These are phyloP conservation scores for Spea hammondii DNA, from an alignment of 2,797 vertebrate species.

Conservation along the genomic window DNA sequence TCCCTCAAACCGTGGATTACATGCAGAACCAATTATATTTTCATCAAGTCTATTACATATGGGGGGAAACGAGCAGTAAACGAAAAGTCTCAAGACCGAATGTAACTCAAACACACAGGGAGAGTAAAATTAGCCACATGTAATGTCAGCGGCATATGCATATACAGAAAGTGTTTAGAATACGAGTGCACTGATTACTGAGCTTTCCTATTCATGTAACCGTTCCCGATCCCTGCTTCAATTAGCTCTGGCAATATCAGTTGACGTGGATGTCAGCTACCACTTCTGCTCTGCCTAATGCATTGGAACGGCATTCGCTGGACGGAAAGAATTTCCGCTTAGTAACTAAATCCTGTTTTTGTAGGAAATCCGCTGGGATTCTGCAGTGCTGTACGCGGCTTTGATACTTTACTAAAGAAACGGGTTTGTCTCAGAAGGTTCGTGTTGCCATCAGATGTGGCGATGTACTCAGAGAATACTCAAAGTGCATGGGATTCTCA, in stretches of 20 bases:
- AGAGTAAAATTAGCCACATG: not conserved
- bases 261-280: slow-evolving; percentile 15
- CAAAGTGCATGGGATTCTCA: no score
- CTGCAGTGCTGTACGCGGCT: not conserved
- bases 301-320: not conserved
- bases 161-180: slow-evolving; percentile 52
- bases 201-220: not conserved
- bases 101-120: slow-evolving; percentile 14
- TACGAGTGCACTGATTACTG: not conserved
- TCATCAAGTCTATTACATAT: slow-evolving; percentile 13
- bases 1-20: slow-evolving; percentile 1
- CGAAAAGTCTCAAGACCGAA: slow-evolving; percentile 1
- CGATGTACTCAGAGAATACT: not conserved
- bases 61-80: not conserved
- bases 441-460: not conserved
- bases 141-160: slow-evolving; percentile 4
- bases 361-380: not conserved
- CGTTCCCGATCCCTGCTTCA: not conserved
- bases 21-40: slow-evolving; percentile 24
- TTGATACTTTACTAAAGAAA: not conserved
- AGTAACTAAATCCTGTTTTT: slow-evolving; percentile 3
- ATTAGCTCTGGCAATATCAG: slow-evolving; percentile 21
- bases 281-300: not conserved
- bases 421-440: not conserved
- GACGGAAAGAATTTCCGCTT: not conserved